Evolutionary conservation across 1,140 invertebrate genomes (phyloP), one percentile per base, ranked within the genome.

Genomic region (Dendroctonus ponderosae): DNA sequence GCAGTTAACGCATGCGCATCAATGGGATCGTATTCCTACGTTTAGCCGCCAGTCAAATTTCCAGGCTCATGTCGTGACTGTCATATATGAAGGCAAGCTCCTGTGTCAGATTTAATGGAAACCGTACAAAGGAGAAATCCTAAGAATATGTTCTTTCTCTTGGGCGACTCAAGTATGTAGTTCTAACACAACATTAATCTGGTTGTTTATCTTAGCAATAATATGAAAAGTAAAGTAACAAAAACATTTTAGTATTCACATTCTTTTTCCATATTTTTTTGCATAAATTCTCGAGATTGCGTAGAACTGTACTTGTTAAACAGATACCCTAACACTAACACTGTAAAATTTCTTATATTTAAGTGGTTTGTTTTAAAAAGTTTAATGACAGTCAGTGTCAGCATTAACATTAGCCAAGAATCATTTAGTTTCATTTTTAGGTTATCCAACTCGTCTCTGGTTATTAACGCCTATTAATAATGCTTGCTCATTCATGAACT

Each of bases 371-470:
- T 46, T 46, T 11, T 46, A 11, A 11, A 3, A 26, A 26, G 26
- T 46, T 46, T 4, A 11, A 4, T n/a, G n/a, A 46, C 44, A 46
- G 9, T n/a, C n/a, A 9, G 9, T 46, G 9, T 46, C 9, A 11
- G 2, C 12, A 46, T 46, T 46, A 12, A 11, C 9, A 46, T 46
- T 11, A 11, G 9, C 9, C 4, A 1, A 11, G 44, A 11, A 46
- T 11, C 0, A 46, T 37, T 52, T 54, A 15, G 12, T 58, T 12
- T 39, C 7, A 53, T 54, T 53, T 63, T 53, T 51, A 63, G 66
- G 63, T 8, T 69, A 72, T 49, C 56, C 62, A 7, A 43, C 61
- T 52, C 41, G 67, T 38, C 66, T 62, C 9, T 71, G 67, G 69
- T 52, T 67, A 50, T 15, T 72, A 15, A 69, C 62, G 11, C 66